phyloP scores from a whole-genome alignment of 2,888 invertebrate species.

The Microplitis deprimator region DNA sequence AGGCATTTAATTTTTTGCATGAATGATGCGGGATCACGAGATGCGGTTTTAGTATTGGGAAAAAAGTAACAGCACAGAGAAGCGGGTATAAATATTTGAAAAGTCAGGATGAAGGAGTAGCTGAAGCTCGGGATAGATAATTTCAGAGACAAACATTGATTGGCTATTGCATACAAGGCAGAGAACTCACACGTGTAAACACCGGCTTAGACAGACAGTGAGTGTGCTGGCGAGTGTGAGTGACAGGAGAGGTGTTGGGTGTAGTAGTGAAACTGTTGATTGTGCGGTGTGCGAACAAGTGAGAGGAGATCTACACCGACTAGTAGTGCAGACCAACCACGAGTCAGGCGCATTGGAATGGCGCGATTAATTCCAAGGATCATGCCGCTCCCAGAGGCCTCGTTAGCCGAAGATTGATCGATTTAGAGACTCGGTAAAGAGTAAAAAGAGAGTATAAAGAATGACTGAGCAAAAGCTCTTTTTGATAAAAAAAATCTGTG shows the following conservation, averaged over 20 bases:
- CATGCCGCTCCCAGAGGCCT: slow-evolving; percentile 37
- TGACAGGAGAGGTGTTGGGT: not conserved
- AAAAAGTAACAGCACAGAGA: not conserved
- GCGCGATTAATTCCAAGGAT: slow-evolving; percentile 43
- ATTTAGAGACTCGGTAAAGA: slow-evolving; percentile 14
- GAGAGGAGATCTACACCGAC: not conserved
- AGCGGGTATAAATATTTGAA: not conserved
- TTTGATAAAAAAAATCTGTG: not conserved
- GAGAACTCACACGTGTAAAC: not conserved
- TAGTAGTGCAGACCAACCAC: slow-evolving; percentile 33
- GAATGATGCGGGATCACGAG: not conserved
- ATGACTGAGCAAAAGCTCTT: slow-evolving; percentile 22
- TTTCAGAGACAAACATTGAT: not conserved
- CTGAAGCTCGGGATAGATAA: not conserved
- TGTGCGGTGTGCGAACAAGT: not conserved
- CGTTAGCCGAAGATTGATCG: slow-evolving; percentile 42
- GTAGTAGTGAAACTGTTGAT: slow-evolving; percentile 16
- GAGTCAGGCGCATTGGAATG: slow-evolving; percentile 40
- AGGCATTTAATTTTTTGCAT: not conserved
- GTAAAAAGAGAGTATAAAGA: slow-evolving; percentile 15
- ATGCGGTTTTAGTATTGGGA: not conserved
- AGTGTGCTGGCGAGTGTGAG: not conserved
- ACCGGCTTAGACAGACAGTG: not conserved
- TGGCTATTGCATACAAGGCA: not conserved
- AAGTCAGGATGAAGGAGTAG: not conserved